These are phyloP conservation scores for Muscicapa striata DNA, from an alignment of 2,797 vertebrate genomes.

Conservation along the genomic window DNA sequence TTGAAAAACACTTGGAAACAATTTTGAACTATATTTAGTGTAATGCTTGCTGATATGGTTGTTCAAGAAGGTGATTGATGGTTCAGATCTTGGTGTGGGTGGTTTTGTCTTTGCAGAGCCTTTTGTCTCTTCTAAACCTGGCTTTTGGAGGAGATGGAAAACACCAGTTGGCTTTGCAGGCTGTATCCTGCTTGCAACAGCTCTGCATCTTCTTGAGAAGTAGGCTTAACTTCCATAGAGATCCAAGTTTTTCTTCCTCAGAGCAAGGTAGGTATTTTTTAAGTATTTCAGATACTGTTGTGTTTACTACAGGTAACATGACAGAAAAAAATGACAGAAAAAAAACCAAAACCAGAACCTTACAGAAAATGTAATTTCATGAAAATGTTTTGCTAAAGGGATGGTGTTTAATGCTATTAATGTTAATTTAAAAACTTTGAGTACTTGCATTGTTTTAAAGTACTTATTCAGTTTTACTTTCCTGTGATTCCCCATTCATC, in stretches of 20 bases:
- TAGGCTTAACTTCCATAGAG: slow-evolving; percentile 91
- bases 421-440: background rate
- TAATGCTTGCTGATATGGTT: background rate
- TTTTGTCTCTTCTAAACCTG: slow-evolving; percentile 86
- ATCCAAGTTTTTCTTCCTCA: slow-evolving; percentile 89
- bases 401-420: background rate
- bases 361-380: background rate
- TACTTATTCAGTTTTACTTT: background rate
- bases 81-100: background rate
- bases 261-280: slow-evolving; percentile 83
- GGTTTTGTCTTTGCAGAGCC: slow-evolving; percentile 77
- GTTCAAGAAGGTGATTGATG: background rate
- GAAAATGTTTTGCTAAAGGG: background rate
- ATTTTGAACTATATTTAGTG: background rate
- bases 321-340: background rate
- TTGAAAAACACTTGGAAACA: background rate
- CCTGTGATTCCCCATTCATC: background rate
- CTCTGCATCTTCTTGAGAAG: slow-evolving; percentile 85
- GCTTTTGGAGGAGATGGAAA: slow-evolving; percentile 82
- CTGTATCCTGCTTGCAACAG: slow-evolving; percentile 88
- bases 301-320: background rate
- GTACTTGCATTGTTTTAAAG: background rate
- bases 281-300: background rate
- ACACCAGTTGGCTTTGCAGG: slow-evolving; percentile 83
- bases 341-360: background rate